Conservation (phyloP, 2,113 vertebrate species). For the Zeus faber region DNA sequence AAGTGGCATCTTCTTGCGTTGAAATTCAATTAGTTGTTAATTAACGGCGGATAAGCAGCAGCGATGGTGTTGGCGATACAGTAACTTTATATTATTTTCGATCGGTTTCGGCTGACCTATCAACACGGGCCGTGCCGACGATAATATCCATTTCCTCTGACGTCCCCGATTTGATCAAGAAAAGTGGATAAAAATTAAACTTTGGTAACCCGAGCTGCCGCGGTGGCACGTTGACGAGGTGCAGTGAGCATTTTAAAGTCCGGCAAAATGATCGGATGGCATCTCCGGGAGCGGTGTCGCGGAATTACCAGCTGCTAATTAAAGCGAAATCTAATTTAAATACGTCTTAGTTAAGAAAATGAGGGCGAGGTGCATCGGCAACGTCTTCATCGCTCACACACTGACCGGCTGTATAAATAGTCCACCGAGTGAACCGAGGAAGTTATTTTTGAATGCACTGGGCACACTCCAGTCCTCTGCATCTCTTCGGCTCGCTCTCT, state of each 20-base stretch:
- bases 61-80: conserved; percentile 31
- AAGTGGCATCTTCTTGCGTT: conserved; percentile 12
- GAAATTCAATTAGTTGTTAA: conserved; percentile 40
- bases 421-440: conserved; percentile 40
- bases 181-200: conserved; percentile 42
- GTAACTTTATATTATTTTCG: conserved; percentile 34
- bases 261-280: too few species aligned
- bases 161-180: too few species aligned
- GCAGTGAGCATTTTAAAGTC: too few species aligned
- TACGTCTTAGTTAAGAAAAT: conserved; percentile 58
- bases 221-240: too few species aligned
- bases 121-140: too few species aligned
- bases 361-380: conserved; percentile 38
- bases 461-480: conserved; percentile 19
- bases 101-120: conserved; percentile 36
- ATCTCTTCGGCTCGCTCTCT: conserved; percentile 22
- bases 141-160: too few species aligned
- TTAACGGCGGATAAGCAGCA: conserved; percentile 39
- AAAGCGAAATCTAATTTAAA: conserved; percentile 68
- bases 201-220: conserved; percentile 32
- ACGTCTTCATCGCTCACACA: conserved; percentile 56
- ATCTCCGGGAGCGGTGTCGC: too few species aligned
- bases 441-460: conserved; percentile 40
- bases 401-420: conserved; percentile 53
- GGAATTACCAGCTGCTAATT: conserved; percentile 68